Percentiles rank a stretch among this genome's conserved stretches.
Evolutionary conservation across 1,140 invertebrate genomes (phyloP).

Genomic region (Zophobas morio): DNA sequence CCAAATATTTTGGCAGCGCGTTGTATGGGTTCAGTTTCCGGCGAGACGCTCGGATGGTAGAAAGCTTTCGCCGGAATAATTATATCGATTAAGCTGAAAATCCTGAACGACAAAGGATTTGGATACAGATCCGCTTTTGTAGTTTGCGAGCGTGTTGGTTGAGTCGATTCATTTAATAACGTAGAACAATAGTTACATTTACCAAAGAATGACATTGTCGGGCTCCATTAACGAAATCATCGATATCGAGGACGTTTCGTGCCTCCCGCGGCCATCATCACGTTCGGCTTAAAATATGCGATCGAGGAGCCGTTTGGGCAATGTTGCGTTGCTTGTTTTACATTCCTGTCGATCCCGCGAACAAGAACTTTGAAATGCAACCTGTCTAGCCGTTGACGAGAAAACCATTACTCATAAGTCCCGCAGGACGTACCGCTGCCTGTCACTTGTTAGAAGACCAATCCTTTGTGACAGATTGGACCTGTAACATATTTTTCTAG

Average conservation of each 20-base stretch:
- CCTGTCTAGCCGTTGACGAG: constrained; percentile 53
- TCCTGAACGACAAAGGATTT: constrained; percentile 33
- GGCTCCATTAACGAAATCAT: neutral
- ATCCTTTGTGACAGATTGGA: constrained; percentile 63
- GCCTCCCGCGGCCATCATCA: neutral
- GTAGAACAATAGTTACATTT: constrained; percentile 30
- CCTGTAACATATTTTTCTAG: constrained; percentile 59
- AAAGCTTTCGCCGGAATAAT: constrained; percentile 15
- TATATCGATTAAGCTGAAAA: constrained; percentile 34
- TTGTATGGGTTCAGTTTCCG: constrained; percentile 17
- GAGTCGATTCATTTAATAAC: constrained; percentile 23
- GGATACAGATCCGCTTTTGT: constrained; percentile 27
- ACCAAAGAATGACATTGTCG: constrained; percentile 14
- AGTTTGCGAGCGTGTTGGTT: constrained; percentile 1
- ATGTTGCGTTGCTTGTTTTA: constrained; percentile 24
- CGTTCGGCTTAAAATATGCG: neutral
- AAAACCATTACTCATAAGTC: constrained; percentile 64
- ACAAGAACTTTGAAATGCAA: constrained; percentile 39
- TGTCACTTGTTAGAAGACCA: constrained; percentile 62
- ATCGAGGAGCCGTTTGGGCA: constrained; percentile 17
- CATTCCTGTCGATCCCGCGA: constrained; percentile 23
- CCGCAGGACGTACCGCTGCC: constrained; percentile 53
- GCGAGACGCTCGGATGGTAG: constrained; percentile 13
- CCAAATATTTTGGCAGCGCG: constrained; percentile 20
- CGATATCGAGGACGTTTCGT: constrained; percentile 15